phyloP scores from a whole-genome alignment of 2,888 invertebrate genomes.

The Limnephilus auricula region DNA sequence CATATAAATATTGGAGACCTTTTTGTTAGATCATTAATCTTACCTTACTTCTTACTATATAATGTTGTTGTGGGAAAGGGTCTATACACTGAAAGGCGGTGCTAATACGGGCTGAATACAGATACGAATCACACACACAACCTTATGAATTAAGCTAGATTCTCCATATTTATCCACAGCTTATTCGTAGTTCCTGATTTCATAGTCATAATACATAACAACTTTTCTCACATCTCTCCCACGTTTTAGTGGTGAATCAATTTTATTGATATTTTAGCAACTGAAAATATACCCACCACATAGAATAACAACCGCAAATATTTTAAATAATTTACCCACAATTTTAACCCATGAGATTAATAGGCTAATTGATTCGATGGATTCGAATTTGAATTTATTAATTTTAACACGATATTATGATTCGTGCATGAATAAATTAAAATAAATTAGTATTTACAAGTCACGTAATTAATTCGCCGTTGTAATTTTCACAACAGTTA shows the following conservation, averaged over 20 bases:
- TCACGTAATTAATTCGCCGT: slow-evolving; percentile 4
- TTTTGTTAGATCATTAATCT: background rate
- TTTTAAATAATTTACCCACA: too few relatives aligned
- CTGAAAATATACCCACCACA: too few relatives aligned
- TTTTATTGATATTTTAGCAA: too few relatives aligned
- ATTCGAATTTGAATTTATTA: background rate
- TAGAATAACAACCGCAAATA: too few relatives aligned
- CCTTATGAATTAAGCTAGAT: slow-evolving; percentile 24
- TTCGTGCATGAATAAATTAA: background rate
- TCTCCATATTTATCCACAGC: slow-evolving; percentile 23
- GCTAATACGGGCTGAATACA: slow-evolving; percentile 42
- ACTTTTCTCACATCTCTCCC: background rate
- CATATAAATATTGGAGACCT: background rate
- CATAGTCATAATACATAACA: background rate
- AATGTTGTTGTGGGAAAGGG: slow-evolving; percentile 18
- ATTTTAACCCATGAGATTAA: too few relatives aligned
- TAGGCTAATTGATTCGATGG: background rate
- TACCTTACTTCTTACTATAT: background rate
- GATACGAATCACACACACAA: slow-evolving; percentile 27
- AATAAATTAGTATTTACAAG: background rate
- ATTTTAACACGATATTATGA: background rate
- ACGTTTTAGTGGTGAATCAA: background rate
- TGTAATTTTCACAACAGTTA: slow-evolving; percentile 6
- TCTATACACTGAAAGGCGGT: slow-evolving; percentile 40
- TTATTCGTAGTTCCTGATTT: background rate